Evolutionary conservation across 2,113 vertebrate genomes (phyloP), one percentile per base, ranked within the genome.

Genomic region (Triplophysa siluroides): DNA sequence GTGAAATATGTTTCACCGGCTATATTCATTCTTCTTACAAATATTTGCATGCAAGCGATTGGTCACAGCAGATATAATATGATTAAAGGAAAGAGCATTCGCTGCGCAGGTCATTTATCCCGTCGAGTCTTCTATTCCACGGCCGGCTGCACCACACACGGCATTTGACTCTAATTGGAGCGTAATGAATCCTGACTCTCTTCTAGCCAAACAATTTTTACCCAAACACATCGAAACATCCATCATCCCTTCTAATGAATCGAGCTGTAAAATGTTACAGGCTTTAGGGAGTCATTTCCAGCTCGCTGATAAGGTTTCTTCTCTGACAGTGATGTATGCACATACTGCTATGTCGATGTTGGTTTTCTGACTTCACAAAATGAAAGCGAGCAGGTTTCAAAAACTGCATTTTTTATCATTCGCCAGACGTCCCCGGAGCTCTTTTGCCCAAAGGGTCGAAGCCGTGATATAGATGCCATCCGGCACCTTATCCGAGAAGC

Each of bases 361-460:
- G 47, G 45, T 54, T 26, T 66, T 3, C 45, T 52, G 11, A 26
- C 26, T 13, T 16, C 13, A 26, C 1, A 2, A 62, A 70, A 9
- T 45, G 0, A 61, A 77, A 14, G n/a, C 16, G 19, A 58, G 54
- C 18, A 14, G 19, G 5, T 2, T 64, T 47, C 14, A 52, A 21
- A 33, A 13, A 23, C 65, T 1, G 5, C n/a, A 13, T 7, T 24
- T 19, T 11, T 60, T 13, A 60, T 64, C 50, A 24, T 23, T 73
- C 86, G 38, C 69, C 89, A 99, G 97, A 96, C 92, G 83, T 99
- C 97, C 72, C 97, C 97, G 14, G 94, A 95, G 73, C 91, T 92
- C 83, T 95, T 99, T 71, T 95, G 95, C 83, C 95, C 97, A 38
- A 97, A 95, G 89, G 93, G 95, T 86, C 94, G 97, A 82, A 96